A percentile compares a stretch with the other conserved stretches of the same genome.
phyloP scores from a whole-genome alignment of 2,113 vertebrate genomes.

The Phaethon lepturus region DNA sequence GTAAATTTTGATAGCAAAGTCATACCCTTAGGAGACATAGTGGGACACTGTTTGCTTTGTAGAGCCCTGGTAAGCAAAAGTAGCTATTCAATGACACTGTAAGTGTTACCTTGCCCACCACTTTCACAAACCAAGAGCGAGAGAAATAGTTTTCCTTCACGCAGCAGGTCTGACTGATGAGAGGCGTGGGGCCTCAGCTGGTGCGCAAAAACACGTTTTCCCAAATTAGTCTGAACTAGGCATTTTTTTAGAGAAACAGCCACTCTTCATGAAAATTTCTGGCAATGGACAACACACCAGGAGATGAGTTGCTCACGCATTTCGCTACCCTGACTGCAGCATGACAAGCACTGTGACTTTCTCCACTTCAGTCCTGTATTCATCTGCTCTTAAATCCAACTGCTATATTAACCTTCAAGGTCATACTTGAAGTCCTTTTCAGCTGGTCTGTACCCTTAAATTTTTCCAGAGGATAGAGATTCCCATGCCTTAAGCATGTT shows the following conservation, averaged over 20 bases:
- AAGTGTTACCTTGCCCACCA: not conserved
- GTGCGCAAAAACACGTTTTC: not conserved
- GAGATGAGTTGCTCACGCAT: accelerated
- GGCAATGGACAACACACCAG: not conserved
- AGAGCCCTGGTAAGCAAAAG: not conserved
- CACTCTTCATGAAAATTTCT: not conserved
- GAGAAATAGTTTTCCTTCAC: not conserved
- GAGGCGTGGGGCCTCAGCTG: not conserved
- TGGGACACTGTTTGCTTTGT: not conserved
- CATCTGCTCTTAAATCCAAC: not conserved
- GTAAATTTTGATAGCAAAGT: not conserved
- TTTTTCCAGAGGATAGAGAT: not conserved
- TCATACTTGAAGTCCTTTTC: not conserved
- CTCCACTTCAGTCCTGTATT: not conserved
- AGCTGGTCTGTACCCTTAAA: not conserved
- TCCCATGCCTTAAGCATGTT: not conserved
- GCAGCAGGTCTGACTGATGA: not conserved
- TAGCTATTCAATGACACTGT: not conserved
- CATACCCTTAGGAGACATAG: not conserved
- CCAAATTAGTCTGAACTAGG: not conserved
- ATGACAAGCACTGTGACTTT: not conserved
- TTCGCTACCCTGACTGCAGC: not conserved
- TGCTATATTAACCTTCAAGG: not conserved
- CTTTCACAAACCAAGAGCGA: not conserved
- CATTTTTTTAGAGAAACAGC: not conserved